Evolutionary conservation across 2,888 invertebrate species (phyloP).

Genomic region (Epinotia demarniana): DNA sequence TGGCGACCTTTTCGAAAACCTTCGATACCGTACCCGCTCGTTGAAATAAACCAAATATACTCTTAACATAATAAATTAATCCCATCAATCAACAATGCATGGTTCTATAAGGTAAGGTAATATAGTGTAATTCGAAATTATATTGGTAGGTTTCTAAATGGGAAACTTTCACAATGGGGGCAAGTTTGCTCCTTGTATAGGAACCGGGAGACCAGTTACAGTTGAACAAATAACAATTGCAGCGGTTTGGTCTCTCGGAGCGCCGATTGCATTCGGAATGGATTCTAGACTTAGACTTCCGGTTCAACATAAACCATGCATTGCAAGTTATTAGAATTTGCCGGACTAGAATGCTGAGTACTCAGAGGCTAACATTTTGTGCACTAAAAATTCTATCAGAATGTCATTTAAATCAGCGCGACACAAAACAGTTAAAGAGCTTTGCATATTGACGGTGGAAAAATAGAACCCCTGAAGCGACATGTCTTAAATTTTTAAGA

Average conservation of each 20-base stretch:
- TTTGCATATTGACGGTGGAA: too few relatives aligned
- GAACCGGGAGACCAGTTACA: conserved; percentile 55
- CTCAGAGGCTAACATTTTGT: background rate
- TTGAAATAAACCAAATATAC: conserved; percentile 23
- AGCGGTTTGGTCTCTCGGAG: conserved; percentile 46
- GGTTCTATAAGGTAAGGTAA: conserved; percentile 49
- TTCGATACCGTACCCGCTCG: conserved; percentile 22
- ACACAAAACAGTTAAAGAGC: background rate
- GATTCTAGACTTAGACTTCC: conserved; percentile 54
- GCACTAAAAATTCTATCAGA: background rate
- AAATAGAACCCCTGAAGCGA: too few relatives aligned
- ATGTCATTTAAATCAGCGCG: background rate
- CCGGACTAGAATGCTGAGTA: conserved; percentile 33
- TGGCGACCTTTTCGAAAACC: conserved; percentile 61
- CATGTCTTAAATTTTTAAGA: too few relatives aligned
- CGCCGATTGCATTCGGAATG: conserved; percentile 54
- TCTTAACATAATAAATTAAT: conserved; percentile 19
- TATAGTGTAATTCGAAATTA: conserved; percentile 55
- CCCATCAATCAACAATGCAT: conserved; percentile 41
- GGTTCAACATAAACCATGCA: conserved; percentile 55
- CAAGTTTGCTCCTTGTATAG: conserved; percentile 63
- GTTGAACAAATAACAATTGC: conserved; percentile 58
- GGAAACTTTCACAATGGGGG: conserved; percentile 59
- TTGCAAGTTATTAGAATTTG: conserved; percentile 49
- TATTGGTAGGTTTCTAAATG: conserved; percentile 57